These are phyloP conservation scores for Lasioglossum pauxillum DNA, from an alignment of 2,888 invertebrate genomes.

Conservation along the genomic window DNA sequence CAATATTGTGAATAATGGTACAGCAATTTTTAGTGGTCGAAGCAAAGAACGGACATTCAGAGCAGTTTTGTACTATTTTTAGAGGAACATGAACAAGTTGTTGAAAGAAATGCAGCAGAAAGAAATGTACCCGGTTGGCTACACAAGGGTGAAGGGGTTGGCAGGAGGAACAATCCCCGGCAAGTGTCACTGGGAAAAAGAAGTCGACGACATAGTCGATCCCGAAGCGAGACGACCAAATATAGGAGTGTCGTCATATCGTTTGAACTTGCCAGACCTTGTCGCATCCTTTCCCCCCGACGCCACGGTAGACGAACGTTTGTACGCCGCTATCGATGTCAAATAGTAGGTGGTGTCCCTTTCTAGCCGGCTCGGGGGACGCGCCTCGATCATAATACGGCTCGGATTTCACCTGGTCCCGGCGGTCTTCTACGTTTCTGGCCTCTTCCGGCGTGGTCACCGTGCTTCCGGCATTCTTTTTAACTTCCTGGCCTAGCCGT, in stretches of 20 bases:
- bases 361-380: slow-evolving; percentile 37
- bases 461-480: slow-evolving; percentile 66
- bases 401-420: slow-evolving; percentile 65
- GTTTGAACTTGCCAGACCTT: slow-evolving; percentile 61
- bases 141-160: background rate
- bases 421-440: slow-evolving; percentile 21
- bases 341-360: slow-evolving; percentile 58
- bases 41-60: too few species aligned
- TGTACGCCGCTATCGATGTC: slow-evolving; percentile 66
- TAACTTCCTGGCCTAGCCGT: slow-evolving; percentile 53
- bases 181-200: slow-evolving; percentile 3
- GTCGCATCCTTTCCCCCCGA: slow-evolving; percentile 35
- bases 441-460: slow-evolving; percentile 55
- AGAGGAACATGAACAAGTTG: too few species aligned
- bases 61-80: too few species aligned
- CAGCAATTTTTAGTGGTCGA: too few species aligned
- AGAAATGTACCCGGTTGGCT: too few species aligned
- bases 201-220: background rate
- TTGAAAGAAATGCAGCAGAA: too few species aligned
- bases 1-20: too few species aligned
- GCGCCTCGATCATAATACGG: slow-evolving; percentile 65
- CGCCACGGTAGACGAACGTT: slow-evolving; percentile 50
- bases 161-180: background rate
- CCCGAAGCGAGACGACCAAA: slow-evolving; percentile 48
- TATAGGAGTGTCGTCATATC: slow-evolving; percentile 68